Percentiles rank a stretch among this genome's conserved stretches.
These are phyloP conservation scores for Entelurus aequoreus DNA, from an alignment of 2,113 vertebrate genomes.

Conservation along the genomic window DNA sequence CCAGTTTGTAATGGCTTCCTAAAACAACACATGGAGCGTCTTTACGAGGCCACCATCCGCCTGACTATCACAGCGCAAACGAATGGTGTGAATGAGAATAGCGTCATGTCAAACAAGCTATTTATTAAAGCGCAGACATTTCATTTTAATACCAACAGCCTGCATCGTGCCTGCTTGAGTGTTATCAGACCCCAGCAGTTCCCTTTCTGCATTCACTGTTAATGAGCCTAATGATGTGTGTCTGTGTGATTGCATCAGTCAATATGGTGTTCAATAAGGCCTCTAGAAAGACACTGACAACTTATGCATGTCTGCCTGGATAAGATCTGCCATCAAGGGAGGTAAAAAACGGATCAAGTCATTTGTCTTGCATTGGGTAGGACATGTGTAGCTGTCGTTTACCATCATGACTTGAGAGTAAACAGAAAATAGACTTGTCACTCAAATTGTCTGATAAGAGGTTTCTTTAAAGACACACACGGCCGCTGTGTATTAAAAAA, in stretches of 20 bases:
- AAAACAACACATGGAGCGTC: slow-evolving; percentile 66
- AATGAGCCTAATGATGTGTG: slow-evolving; percentile 73
- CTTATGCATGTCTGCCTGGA: slow-evolving; percentile 65
- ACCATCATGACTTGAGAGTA: slow-evolving; percentile 56
- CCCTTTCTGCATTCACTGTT: slow-evolving; percentile 57
- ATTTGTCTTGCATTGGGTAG: slow-evolving; percentile 64
- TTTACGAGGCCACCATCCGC: slow-evolving; percentile 63
- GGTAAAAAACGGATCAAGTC: slow-evolving; percentile 48
- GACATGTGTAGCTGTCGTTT: slow-evolving; percentile 68
- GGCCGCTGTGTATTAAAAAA: slow-evolving; percentile 37
- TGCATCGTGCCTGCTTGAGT: slow-evolving; percentile 42
- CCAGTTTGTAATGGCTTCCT: slow-evolving; percentile 66
- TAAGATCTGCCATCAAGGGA: slow-evolving; percentile 60
- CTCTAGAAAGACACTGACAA: slow-evolving; percentile 66
- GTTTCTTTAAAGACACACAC: slow-evolving; percentile 44
- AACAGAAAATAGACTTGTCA: slow-evolving; percentile 62
- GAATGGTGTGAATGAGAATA: slow-evolving; percentile 46
- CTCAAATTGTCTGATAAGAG: slow-evolving; percentile 58
- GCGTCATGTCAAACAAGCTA: slow-evolving; percentile 58
- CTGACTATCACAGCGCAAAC: slow-evolving; percentile 57
- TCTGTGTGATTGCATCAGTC: slow-evolving; percentile 69
- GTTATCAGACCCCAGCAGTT: slow-evolving; percentile 66
- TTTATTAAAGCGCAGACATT: slow-evolving; percentile 56
- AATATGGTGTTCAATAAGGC: slow-evolving; percentile 70
- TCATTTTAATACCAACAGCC: slow-evolving; percentile 57